Evolutionary conservation across 2,888 invertebrate species (phyloP).

Genomic region (Drosophila parthenogenetica): DNA sequence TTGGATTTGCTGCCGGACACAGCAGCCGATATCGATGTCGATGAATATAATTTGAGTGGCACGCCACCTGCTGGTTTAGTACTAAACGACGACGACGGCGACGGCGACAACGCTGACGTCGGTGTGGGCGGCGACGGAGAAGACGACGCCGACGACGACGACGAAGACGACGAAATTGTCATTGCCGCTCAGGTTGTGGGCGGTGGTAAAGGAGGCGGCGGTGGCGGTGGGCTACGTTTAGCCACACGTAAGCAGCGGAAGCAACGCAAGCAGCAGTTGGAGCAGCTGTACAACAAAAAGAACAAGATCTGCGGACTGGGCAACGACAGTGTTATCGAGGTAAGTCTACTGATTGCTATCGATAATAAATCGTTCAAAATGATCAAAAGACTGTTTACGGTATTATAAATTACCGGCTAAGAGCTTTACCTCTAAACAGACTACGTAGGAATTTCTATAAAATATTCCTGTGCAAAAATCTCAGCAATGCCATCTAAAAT

Average conservation of each 20-base stretch:
- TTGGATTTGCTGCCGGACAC: slow-evolving; percentile 80
- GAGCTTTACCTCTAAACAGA: background rate
- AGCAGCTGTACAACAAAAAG: slow-evolving; percentile 78
- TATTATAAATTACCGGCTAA: background rate
- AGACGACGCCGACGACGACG: slow-evolving; percentile 43
- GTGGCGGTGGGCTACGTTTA: slow-evolving; percentile 61
- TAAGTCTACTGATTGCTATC: slow-evolving; percentile 61
- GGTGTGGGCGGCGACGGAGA: slow-evolving; percentile 56
- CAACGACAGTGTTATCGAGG: slow-evolving; percentile 83
- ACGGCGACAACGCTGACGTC: slow-evolving; percentile 74
- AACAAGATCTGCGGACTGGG: slow-evolving; percentile 79
- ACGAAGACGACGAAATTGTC: slow-evolving; percentile 82
- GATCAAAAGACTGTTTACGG: background rate
- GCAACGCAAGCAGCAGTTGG: slow-evolving; percentile 62
- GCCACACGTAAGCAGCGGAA: slow-evolving; percentile 57
- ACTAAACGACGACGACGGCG: slow-evolving; percentile 53
- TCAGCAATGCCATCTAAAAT: slow-evolving; percentile 32
- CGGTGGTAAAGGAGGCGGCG: slow-evolving; percentile 54
- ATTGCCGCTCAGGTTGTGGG: slow-evolving; percentile 67
- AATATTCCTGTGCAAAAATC: slow-evolving; percentile 4
- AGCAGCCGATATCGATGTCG: slow-evolving; percentile 74
- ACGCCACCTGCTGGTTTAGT: slow-evolving; percentile 61
- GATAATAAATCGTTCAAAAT: slow-evolving; percentile 27
- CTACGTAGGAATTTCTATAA: background rate
- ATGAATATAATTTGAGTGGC: slow-evolving; percentile 64